Evolutionary conservation across 2,113 vertebrate species (phyloP).

Genomic region (Cryptomyrus ogoouensis): DNA sequence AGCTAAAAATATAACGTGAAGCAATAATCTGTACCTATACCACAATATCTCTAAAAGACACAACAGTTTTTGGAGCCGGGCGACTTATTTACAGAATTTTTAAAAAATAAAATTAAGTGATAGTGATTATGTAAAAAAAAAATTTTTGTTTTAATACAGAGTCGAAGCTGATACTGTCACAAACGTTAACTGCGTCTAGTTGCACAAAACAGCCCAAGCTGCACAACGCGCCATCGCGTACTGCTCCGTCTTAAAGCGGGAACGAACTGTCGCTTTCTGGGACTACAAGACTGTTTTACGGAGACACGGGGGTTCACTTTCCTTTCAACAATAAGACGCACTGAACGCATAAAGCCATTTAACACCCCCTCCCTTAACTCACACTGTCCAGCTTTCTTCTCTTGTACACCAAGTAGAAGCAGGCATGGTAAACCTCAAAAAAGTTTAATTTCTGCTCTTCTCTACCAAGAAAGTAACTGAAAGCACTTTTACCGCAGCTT

Average conservation of each 20-base stretch:
- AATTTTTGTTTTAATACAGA: background rate
- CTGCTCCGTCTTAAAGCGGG: background rate
- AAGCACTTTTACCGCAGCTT: slow-evolving; percentile 27
- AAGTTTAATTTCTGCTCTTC: background rate
- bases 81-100: background rate
- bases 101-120: background rate
- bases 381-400: background rate
- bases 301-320: background rate
- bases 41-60: background rate
- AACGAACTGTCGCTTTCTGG: background rate
- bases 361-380: background rate
- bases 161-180: background rate
- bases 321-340: background rate
- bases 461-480: background rate
- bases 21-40: background rate
- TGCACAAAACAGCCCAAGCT: background rate
- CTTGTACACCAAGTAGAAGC: background rate
- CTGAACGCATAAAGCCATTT: background rate
- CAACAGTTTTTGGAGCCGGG: background rate
- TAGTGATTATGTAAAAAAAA: background rate
- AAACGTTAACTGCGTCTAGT: background rate
- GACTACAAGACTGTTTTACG: background rate
- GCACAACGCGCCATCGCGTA: background rate
- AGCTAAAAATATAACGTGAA: background rate
- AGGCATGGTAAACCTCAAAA: background rate